Evolutionary conservation across 1,140 invertebrate genomes (phyloP), one percentile per base, ranked within the genome.

Genomic region (Agrypnia vestita): DNA sequence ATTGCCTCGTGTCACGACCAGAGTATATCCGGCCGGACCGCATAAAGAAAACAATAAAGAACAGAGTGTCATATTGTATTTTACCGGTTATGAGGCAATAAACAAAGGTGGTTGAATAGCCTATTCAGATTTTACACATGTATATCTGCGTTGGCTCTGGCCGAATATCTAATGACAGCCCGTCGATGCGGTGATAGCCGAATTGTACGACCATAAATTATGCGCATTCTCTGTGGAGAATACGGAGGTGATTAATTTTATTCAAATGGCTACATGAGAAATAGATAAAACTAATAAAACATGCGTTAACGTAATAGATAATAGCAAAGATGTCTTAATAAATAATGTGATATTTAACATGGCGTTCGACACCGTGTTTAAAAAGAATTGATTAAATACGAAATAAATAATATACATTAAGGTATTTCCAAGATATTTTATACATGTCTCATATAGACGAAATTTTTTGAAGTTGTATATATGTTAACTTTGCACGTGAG

Each of bases 181-280:
- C 15, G 25, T 71, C 19, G 17, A 49, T 17, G 1, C 12, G 44
- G 44, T 71, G 67, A 49, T 21, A 19, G 47, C 17, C 25, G 47
- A 71, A 71, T 12, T 47, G 47, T 7, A 17, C 13, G 9, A 25
- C 7, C 19, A 71, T 47, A 51, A 71, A 21, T 49, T 71, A 21
- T 1, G 35, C 21, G 12, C 47, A 71, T 17, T 49, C 49, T 73
- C 49, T 11, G n/a, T 55, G 53, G 55, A 35, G 12, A 15, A 56
- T 73, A 35, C 49, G 35, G 25, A 73, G n/a, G 71, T 56, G 71
- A 73, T 55, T 56, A 73, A 56, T 73, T 35, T 73, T 73, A 73
- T 35, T 73, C 71, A 73, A 73, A 56, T 35, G 35, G 19, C 15
- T 43, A 73, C 35, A 13, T 13, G n/a, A 49, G 25, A 25, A 73